These are phyloP conservation scores for Coenonympha glycerion DNA, from an alignment of 2,888 invertebrate species.

Conservation along the genomic window DNA sequence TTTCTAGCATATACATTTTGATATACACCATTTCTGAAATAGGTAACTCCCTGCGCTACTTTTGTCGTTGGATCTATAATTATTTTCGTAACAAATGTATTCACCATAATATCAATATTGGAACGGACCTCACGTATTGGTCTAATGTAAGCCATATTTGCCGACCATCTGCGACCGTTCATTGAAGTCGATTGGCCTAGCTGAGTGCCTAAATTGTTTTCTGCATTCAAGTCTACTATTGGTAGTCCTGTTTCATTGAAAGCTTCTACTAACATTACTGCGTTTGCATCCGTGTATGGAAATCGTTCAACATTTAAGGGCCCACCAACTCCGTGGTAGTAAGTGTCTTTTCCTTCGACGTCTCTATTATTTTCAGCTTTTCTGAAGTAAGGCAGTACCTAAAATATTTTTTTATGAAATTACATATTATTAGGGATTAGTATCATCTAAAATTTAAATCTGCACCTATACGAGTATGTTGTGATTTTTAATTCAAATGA, in stretches of 20 bases:
- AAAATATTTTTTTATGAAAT: constrained; percentile 31
- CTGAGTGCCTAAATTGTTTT: constrained; percentile 77
- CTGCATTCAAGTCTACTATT: constrained; percentile 76
- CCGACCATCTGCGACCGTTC: constrained; percentile 77
- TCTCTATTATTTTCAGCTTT: constrained; percentile 80
- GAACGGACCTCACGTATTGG: constrained; percentile 75
- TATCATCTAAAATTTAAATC: background rate
- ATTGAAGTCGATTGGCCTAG: constrained; percentile 77
- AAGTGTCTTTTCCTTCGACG: constrained; percentile 65
- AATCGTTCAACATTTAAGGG: constrained; percentile 79
- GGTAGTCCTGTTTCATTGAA: constrained; percentile 78
- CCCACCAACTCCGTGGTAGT: constrained; percentile 78
- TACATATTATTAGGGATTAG: too few species aligned
- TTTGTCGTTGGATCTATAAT: constrained; percentile 76
- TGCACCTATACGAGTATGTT: background rate
- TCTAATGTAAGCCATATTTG: constrained; percentile 79
- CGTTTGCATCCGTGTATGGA: constrained; percentile 77
- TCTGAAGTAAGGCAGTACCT: constrained; percentile 81
- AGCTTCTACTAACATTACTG: constrained; percentile 73
- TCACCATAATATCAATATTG: constrained; percentile 70
- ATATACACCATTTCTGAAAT: constrained; percentile 57
- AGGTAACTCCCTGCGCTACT: constrained; percentile 60
- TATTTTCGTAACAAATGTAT: constrained; percentile 73
- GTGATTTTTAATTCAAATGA: background rate
- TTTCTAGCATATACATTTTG: constrained; percentile 67